phyloP scores from a whole-genome alignment of 2,113 vertebrate genomes.

The Macquaria ambigua region DNA sequence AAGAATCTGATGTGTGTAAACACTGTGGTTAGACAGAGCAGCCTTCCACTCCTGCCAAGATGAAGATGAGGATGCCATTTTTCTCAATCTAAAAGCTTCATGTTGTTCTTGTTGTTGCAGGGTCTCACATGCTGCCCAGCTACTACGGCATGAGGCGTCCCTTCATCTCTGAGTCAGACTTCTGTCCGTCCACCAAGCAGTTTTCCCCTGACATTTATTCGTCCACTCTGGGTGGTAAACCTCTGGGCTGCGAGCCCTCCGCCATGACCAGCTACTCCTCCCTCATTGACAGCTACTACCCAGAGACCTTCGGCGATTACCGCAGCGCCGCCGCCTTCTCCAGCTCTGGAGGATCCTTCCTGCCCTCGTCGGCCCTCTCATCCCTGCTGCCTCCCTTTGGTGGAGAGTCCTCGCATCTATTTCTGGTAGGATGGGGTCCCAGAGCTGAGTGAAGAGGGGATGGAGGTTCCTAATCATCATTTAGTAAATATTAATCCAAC shows the following conservation, averaged over 20 bases:
- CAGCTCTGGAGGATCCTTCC: slow-evolving; percentile 81
- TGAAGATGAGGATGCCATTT: background rate
- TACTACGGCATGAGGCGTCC: slow-evolving; percentile 90
- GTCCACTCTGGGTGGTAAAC: slow-evolving; percentile 83
- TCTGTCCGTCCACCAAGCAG: slow-evolving; percentile 86
- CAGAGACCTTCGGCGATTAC: slow-evolving; percentile 89
- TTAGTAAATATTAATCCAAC: background rate
- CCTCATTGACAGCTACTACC: slow-evolving; percentile 89
- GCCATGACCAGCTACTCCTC: slow-evolving; percentile 83
- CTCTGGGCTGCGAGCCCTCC: slow-evolving; percentile 87
- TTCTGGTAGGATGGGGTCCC: slow-evolving; percentile 83
- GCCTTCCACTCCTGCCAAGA: no score
- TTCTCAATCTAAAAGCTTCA: background rate
- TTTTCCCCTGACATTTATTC: slow-evolving; percentile 85
- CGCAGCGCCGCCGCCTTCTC: slow-evolving; percentile 81
- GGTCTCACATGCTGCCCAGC: slow-evolving; percentile 85
- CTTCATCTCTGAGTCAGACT: slow-evolving; percentile 90
- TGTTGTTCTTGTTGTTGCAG: slow-evolving; percentile 76
- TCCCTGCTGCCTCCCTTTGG: slow-evolving; percentile 89
- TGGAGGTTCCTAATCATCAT: background rate
- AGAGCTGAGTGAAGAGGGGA: no score
- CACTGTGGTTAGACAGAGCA: background rate
- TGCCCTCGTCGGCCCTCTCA: slow-evolving; percentile 85
- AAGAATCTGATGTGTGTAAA: background rate
- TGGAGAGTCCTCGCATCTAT: slow-evolving; percentile 85